Percentiles rank a stretch among this genome's conserved stretches.
phyloP scores from a whole-genome alignment of 2,888 invertebrate genomes.

The Hyposoter didymator region DNA sequence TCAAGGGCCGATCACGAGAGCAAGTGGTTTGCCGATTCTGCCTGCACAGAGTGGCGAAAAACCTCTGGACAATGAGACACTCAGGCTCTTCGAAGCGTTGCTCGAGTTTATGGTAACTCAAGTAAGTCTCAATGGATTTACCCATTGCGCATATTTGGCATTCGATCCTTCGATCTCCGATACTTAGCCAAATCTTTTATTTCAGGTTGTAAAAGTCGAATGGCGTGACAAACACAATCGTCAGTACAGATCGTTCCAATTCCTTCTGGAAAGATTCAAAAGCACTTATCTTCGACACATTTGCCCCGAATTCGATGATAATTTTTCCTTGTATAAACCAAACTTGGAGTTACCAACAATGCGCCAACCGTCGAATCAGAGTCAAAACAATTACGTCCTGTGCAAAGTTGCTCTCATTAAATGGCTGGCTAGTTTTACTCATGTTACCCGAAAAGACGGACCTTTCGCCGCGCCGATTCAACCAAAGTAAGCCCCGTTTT shows the following conservation, averaged over 20 bases:
- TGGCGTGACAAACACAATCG: constrained; percentile 94
- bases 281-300: constrained; percentile 95
- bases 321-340: constrained; percentile 93
- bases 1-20: constrained; percentile 90
- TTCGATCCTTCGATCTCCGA: background rate
- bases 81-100: constrained; percentile 94
- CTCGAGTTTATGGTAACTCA: constrained; percentile 96
- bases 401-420: constrained; percentile 95
- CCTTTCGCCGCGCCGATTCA: constrained; percentile 80
- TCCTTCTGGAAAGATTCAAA: constrained; percentile 96
- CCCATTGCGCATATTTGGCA: background rate
- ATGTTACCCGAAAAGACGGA: constrained; percentile 89
- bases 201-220: constrained; percentile 91
- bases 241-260: constrained; percentile 94
- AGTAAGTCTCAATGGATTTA: constrained; percentile 80
- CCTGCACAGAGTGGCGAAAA: constrained; percentile 95
- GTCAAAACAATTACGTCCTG: constrained; percentile 86
- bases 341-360: constrained; percentile 91
- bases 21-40: constrained; percentile 91
- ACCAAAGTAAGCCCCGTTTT: constrained; percentile 75
- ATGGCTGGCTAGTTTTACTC: constrained; percentile 95
- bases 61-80: constrained; percentile 92
- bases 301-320: constrained; percentile 93
- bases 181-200: constrained; percentile 19
- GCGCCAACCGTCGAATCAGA: constrained; percentile 87